Evolutionary conservation across 2,113 vertebrate genomes (phyloP), one percentile per base, ranked within the genome.

Genomic region (Halcyon malimbica): DNA sequence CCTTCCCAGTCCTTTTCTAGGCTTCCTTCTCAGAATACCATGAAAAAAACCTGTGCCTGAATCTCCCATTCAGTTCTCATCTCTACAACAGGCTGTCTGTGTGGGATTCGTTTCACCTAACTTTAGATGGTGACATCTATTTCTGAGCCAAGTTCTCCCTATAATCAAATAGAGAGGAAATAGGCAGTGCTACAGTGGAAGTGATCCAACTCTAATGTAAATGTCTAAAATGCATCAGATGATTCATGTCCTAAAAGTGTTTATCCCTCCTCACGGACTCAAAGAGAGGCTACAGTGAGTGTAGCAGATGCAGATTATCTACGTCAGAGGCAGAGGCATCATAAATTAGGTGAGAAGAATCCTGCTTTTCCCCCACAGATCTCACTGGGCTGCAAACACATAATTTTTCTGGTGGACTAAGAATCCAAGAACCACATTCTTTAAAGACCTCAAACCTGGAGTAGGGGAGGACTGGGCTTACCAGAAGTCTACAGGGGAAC

Each of bases 61-160:
- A 76, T 88, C 46, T 87, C 92, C 92, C 90, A 90, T 96, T 93
- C 88, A 92, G 73, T 90, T 68, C 70, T 13, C 79, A 71, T 89
- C 63, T 80, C 88, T 83, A 80, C 92, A 86, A 70, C 88, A 96
- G 92, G 86, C 88, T 93, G 92, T 4, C 85, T 97, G 93, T 95
- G 96, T 97, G 95, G 96, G 96, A 79, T 94, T 87, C 5, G 1
- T 87, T 88, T 90, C 65, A 69, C 81, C 91, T 95, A 95, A 93
- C 94, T 96, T 97, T 96, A 95, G 81, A 94, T 29, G 35, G 83
- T 93, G 94, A 94, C 87, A 96, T 95, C 96, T 95, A 94, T 97
- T 96, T 91, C 87, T 82, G 62, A 95, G 94, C 91, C 94, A 93
- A 95, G 57, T 93, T 95, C 48, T 79, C 84, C 76, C 81, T 76